phyloP scores from a whole-genome alignment of 2,888 invertebrate genomes.

The Sipha maydis region DNA sequence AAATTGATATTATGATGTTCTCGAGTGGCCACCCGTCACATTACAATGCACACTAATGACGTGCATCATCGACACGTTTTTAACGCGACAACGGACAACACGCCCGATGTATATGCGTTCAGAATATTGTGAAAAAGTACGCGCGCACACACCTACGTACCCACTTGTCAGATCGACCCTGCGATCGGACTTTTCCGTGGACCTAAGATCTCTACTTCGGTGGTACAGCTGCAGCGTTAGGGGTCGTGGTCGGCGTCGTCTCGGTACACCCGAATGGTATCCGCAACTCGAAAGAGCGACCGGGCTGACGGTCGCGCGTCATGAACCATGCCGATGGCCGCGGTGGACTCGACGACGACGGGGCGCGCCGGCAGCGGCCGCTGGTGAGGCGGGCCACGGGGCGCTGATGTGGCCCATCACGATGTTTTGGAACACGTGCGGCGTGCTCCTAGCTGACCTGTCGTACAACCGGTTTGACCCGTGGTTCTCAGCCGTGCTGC shows the following conservation, averaged over 20 bases:
- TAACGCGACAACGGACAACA: neutral
- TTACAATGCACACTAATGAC: neutral
- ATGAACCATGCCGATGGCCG: neutral
- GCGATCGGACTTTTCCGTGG: too few species aligned
- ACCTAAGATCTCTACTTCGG: too few species aligned
- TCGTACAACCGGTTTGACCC: conserved; percentile 8
- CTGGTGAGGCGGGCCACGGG: too few species aligned
- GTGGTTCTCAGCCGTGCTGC: neutral
- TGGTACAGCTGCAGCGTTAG: too few species aligned
- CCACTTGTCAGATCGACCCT: too few species aligned
- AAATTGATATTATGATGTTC: too few species aligned
- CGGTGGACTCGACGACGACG: neutral
- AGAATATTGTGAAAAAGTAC: too few species aligned
- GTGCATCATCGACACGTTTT: neutral
- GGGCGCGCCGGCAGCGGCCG: neutral
- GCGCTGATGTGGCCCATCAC: conserved; percentile 15
- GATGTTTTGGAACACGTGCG: conserved; percentile 31
- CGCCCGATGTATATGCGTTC: too few species aligned
- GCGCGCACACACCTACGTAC: too few species aligned
- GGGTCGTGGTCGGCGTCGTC: too few species aligned
- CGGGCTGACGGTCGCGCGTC: neutral
- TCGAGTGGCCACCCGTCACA: too few species aligned
- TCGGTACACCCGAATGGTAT: too few species aligned
- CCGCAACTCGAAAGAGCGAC: neutral
- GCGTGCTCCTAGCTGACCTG: conserved; percentile 16